These are phyloP conservation scores for Antheraea yamamai DNA, from an alignment of 2,888 invertebrate species.

Conservation along the genomic window DNA sequence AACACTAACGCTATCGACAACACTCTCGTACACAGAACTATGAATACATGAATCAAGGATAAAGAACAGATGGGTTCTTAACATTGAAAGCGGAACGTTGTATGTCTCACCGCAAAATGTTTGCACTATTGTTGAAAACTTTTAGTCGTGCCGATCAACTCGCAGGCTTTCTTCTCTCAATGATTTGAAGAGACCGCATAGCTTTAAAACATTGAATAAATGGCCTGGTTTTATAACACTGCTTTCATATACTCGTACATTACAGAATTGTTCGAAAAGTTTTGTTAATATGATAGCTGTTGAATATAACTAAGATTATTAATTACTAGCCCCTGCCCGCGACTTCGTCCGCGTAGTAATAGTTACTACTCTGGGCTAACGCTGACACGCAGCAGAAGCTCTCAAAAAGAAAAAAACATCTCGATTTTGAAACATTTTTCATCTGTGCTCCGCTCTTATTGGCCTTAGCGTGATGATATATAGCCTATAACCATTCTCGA, in stretches of 20 bases:
- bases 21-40: constrained; percentile 44
- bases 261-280: background rate
- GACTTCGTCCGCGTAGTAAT: too few species aligned
- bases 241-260: background rate
- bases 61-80: constrained; percentile 45
- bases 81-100: constrained; percentile 72
- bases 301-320: background rate
- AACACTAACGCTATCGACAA: constrained; percentile 25
- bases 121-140: constrained; percentile 80
- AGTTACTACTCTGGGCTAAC: too few species aligned
- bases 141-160: constrained; percentile 68
- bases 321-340: too few species aligned
- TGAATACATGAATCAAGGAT: constrained; percentile 54
- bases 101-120: constrained; percentile 75
- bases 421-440: too few species aligned
- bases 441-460: too few species aligned
- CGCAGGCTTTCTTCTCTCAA: constrained; percentile 61
- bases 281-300: background rate
- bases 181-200: constrained; percentile 56
- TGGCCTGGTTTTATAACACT: constrained; percentile 47
- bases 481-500: too few species aligned
- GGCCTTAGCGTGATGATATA: too few species aligned
- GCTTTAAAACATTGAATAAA: constrained; percentile 67
- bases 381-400: too few species aligned
- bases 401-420: too few species aligned